Conservation (phyloP, 1,140 invertebrate species). For the Euschistus heros region DNA sequence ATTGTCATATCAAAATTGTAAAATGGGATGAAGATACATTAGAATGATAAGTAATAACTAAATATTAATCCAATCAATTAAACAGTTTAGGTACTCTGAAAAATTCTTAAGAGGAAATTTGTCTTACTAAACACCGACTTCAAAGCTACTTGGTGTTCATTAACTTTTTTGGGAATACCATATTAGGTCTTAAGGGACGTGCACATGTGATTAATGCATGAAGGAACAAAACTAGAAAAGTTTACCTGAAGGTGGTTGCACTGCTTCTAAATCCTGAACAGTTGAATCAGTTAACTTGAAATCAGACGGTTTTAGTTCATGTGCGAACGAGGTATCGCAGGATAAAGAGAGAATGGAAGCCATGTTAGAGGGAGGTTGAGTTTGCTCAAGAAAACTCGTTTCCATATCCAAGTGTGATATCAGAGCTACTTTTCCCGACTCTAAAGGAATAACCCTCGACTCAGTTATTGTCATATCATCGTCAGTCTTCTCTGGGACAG, state of each 20-base stretch:
- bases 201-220: neutral
- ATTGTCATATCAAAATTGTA: conserved; percentile 37
- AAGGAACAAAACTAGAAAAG: conserved; percentile 1
- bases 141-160: too few relatives aligned
- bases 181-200: too few relatives aligned
- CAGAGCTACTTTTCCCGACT: conserved; percentile 58
- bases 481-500: conserved; percentile 39
- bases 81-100: too few relatives aligned
- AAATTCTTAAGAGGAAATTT: too few relatives aligned
- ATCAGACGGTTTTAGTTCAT: neutral
- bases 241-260: conserved; percentile 61
- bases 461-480: conserved; percentile 42
- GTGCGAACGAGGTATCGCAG: neutral
- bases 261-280: conserved; percentile 51
- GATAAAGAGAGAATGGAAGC: conserved; percentile 34
- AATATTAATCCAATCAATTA: too few relatives aligned
- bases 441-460: conserved; percentile 56
- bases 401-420: conserved; percentile 49
- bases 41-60: too few relatives aligned
- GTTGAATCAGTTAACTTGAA: conserved; percentile 13
- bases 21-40: too few relatives aligned
- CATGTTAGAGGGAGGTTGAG: conserved; percentile 34
- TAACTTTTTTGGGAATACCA: too few relatives aligned
- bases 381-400: conserved; percentile 39
- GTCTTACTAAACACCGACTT: too few relatives aligned